Evolutionary conservation across 2,888 invertebrate species (phyloP), one percentile per base, ranked within the genome.

Genomic region (Nomada hirtipes): DNA sequence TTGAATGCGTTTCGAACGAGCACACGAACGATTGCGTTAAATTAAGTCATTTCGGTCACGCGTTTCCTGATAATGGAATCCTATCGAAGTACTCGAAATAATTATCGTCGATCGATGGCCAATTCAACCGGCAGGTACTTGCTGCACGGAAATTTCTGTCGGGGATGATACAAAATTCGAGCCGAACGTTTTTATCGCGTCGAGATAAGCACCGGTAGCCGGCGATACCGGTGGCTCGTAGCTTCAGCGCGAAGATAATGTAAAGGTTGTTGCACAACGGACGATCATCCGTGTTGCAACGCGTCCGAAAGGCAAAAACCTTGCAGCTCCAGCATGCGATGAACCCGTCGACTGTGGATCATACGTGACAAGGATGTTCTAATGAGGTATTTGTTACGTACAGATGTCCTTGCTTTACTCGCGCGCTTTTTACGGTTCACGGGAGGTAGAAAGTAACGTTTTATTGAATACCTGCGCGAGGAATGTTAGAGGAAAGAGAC

Each of bases 291-390:
- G 26, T 9, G 9, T 50, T 7, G 20, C 26, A n/a, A n/a, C 29
- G 42, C 15, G 53, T 42, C 42, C 15, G 13, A 15, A 11, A 60
- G 2, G 59, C 52, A 64, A 74, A 78, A 68, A 52, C 55, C 9
- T 44, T 2, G 36, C 42, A 42, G 63, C 44, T 52, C 55, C 20
- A 44, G 4, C 63, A 57, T 20, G 26, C 15, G 68, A 57, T 53
- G 18, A 50, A 57, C 61, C 42, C 67, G 64, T 59, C 64, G 61
- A 44, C 44, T 9, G 60, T 29, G 75, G 42, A 78, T 70, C 76
- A 64, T 60, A 69, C 70, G 79, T 61, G 79, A 71, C 79, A 26
- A 76, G 64, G 70, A 71, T 65, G 69, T 70, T 71, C 60, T 71
- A 64, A 64, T 20, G 69, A 60, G 50, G 63, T 20, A 60, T 69